A percentile compares a stretch with the other conserved stretches of the same genome.
These are phyloP conservation scores for Helicoverpa zea DNA, from an alignment of 1,140 invertebrate genomes.

Conservation along the genomic window DNA sequence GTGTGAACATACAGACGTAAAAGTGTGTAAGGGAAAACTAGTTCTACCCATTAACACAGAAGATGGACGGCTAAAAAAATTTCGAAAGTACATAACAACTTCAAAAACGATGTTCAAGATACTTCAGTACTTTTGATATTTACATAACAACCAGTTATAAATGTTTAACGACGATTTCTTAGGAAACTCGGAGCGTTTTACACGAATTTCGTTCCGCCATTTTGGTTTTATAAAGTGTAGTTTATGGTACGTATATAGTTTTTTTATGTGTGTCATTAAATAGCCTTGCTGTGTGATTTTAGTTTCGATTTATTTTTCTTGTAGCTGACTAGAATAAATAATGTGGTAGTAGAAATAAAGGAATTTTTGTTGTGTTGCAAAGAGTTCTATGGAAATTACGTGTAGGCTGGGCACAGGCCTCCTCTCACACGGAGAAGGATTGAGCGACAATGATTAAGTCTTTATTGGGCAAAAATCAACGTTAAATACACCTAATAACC, in stretches of 20 bases:
- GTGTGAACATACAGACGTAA: background rate
- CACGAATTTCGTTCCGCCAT: background rate
- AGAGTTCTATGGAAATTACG: too few relatives aligned
- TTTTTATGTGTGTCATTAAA: too few relatives aligned
- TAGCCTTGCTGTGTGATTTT: too few relatives aligned
- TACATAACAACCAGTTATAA: background rate
- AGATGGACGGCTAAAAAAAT: background rate
- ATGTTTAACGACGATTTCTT: background rate
- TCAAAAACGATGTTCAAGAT: background rate
- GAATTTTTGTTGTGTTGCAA: too few relatives aligned
- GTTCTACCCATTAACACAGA: background rate
- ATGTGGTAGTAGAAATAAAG: too few relatives aligned
- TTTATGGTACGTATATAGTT: background rate
- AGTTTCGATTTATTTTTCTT: background rate
- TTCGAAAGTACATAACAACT: constrained; percentile 4
- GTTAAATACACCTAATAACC: too few relatives aligned
- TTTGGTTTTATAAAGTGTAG: background rate
- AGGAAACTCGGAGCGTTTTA: background rate
- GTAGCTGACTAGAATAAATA: background rate
- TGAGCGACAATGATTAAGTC: too few relatives aligned
- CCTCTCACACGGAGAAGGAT: too few relatives aligned
- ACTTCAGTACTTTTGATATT: background rate
- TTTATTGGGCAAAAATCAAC: too few relatives aligned
- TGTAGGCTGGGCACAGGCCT: too few relatives aligned
- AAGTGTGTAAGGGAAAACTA: background rate